phyloP scores from a whole-genome alignment of 2,797 vertebrate species.

The Odontamblyopus lacepedii region DNA sequence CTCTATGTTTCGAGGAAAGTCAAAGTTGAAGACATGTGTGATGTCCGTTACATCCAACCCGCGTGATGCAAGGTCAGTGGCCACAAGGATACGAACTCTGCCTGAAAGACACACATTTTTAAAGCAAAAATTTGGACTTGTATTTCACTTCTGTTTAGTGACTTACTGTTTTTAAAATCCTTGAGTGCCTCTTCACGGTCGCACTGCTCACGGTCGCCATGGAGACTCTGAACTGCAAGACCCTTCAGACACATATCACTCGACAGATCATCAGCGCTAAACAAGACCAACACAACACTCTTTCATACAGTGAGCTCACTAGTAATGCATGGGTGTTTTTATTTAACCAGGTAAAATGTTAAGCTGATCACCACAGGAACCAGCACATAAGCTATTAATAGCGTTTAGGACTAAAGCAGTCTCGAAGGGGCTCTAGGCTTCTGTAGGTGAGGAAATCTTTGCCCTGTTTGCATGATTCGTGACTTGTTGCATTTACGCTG shows the following conservation, averaged over 20 bases:
- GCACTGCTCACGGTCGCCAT: conserved; percentile 90
- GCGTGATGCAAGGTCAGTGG: conserved; percentile 93
- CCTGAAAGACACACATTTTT: conserved; percentile 67
- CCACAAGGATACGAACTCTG: conserved; percentile 89
- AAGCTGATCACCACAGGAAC: no score
- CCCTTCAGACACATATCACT: conserved; percentile 90
- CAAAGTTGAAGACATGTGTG: conserved; percentile 93
- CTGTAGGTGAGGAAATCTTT: no score
- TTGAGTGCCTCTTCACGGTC: conserved; percentile 92
- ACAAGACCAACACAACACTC: conserved; percentile 16
- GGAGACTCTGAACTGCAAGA: conserved; percentile 89
- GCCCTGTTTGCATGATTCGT: no score
- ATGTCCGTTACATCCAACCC: conserved; percentile 93
- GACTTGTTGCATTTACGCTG: no score
- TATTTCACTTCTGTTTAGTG: neutral
- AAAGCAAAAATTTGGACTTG: neutral
- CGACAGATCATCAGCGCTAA: conserved; percentile 90
- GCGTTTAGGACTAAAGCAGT: no score
- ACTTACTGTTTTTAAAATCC: conserved; percentile 89
- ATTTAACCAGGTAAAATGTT: no score
- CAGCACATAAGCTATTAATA: no score
- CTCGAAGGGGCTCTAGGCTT: no score
- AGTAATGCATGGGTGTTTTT: no score
- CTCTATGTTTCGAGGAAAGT: conserved; percentile 95
- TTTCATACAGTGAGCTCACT: neutral